These are phyloP conservation scores for Drosophila bocki DNA, from an alignment of 1,140 invertebrate genomes.

Conservation along the genomic window DNA sequence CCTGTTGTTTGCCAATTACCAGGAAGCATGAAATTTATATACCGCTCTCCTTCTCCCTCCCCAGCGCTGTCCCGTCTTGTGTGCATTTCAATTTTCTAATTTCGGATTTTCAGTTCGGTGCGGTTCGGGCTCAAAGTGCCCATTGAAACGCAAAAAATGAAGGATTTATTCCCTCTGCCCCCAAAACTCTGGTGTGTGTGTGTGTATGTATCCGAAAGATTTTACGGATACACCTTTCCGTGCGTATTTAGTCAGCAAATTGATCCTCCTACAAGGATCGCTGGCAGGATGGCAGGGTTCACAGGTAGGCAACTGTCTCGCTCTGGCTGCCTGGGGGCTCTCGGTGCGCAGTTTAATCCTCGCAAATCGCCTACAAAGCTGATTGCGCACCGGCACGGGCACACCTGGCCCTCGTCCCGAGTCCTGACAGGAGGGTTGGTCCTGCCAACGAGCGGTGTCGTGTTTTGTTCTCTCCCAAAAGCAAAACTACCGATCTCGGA, in stretches of 20 bases:
- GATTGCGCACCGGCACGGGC: slow-evolving; percentile 78
- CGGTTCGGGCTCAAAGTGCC: slow-evolving; percentile 67
- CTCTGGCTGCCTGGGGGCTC: slow-evolving; percentile 5
- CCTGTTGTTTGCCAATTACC: slow-evolving; percentile 72
- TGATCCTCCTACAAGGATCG: slow-evolving; percentile 72
- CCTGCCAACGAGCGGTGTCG: slow-evolving; percentile 48
- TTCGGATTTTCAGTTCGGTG: slow-evolving; percentile 58
- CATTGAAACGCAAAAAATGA: slow-evolving; percentile 81
- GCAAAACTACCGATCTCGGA: slow-evolving; percentile 29
- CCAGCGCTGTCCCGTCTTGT: neutral
- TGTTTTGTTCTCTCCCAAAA: slow-evolving; percentile 47
- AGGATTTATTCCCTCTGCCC: slow-evolving; percentile 60
- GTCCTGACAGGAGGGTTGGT: slow-evolving; percentile 53
- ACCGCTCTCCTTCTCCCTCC: slow-evolving; percentile 14
- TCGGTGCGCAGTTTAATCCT: slow-evolving; percentile 80
- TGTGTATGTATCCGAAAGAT: slow-evolving; percentile 69
- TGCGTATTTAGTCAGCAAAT: slow-evolving; percentile 81
- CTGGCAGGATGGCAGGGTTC: slow-evolving; percentile 7
- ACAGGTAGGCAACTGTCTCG: slow-evolving; percentile 68
- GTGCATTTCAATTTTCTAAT: slow-evolving; percentile 74
- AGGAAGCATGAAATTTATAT: slow-evolving; percentile 78
- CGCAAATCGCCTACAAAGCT: slow-evolving; percentile 83
- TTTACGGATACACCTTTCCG: slow-evolving; percentile 79
- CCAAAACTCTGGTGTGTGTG: slow-evolving; percentile 10
- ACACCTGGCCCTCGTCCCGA: slow-evolving; percentile 58